Percentiles rank a stretch among this genome's conserved stretches.
Evolutionary conservation across 2,888 invertebrate genomes (phyloP).

Genomic region (Mesorhabditis spiculigera): DNA sequence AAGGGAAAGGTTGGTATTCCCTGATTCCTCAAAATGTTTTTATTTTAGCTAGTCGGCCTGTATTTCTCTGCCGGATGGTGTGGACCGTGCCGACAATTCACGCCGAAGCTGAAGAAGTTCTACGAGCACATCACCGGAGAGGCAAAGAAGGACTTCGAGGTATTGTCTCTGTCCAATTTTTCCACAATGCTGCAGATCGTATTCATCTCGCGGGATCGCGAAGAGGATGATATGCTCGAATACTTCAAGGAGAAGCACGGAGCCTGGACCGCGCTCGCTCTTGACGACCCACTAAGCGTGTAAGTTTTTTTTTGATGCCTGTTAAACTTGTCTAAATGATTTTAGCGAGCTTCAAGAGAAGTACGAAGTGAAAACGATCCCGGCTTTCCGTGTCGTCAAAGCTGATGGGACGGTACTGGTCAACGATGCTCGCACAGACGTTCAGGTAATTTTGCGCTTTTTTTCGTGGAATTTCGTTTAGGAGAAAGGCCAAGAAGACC

Average conservation of each 20-base stretch:
- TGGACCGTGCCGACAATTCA: conserved; percentile 49
- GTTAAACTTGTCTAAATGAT: neutral
- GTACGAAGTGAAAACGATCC: conserved; percentile 58
- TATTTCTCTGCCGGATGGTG: conserved; percentile 65
- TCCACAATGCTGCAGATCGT: conserved; percentile 19
- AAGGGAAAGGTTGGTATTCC: conserved; percentile 45
- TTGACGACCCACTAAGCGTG: neutral
- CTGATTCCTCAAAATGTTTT: neutral
- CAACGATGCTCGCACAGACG: conserved; percentile 60
- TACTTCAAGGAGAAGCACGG: conserved; percentile 52
- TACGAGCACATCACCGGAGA: conserved; percentile 33
- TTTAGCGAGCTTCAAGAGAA: conserved; percentile 32
- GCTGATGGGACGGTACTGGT: conserved; percentile 60
- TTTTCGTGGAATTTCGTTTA: conserved; percentile 1
- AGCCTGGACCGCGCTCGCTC: conserved; percentile 28
- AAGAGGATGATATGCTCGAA: conserved; percentile 48
- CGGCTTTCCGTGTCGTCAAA: conserved; percentile 60
- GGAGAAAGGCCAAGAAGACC: conserved; percentile 20
- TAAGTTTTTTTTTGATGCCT: neutral
- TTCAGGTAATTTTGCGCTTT: conserved; percentile 34
- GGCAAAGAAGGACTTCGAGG: conserved; percentile 42
- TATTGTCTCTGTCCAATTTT: neutral
- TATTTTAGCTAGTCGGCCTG: conserved; percentile 56
- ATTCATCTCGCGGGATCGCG: conserved; percentile 46
- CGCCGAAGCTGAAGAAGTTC: conserved; percentile 46